These are phyloP conservation scores for Yasuhikotakia modesta DNA, from an alignment of 2,797 vertebrate species.

Conservation along the genomic window DNA sequence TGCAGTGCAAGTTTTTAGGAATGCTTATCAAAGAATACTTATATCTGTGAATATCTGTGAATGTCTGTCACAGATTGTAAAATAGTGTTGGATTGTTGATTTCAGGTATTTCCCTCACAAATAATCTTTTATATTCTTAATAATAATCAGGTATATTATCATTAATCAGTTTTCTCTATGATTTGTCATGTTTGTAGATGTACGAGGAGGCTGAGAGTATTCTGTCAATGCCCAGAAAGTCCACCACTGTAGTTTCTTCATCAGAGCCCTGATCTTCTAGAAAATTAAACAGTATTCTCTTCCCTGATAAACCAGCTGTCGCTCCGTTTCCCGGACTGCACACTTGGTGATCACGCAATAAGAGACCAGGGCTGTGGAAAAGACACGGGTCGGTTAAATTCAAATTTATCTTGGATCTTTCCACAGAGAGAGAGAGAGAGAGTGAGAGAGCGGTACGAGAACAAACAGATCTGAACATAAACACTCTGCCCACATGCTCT, in stretches of 20 bases:
- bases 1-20: background rate
- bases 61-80: background rate
- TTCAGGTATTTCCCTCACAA: slow-evolving; percentile 10
- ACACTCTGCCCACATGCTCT: slow-evolving; percentile 30
- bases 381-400: slow-evolving; percentile 22
- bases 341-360: slow-evolving; percentile 42
- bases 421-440: slow-evolving; percentile 31
- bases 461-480: slow-evolving; percentile 49
- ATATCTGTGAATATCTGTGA: too few relatives aligned
- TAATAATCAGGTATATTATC: background rate
- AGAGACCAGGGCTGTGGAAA: slow-evolving; percentile 26
- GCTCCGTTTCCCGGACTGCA: slow-evolving; percentile 33
- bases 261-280: slow-evolving; percentile 83
- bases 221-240: slow-evolving; percentile 83
- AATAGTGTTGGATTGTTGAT: too few relatives aligned
- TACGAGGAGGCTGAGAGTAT: slow-evolving; percentile 96
- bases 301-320: slow-evolving; percentile 18
- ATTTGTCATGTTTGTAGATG: slow-evolving; percentile 78
- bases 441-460: slow-evolving; percentile 50
- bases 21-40: background rate
- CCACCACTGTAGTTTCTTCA: slow-evolving; percentile 75
- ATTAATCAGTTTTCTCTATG: background rate
- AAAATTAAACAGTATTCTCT: slow-evolving; percentile 29
- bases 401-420: slow-evolving; percentile 6
- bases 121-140: background rate